Percentiles rank a stretch among this genome's conserved stretches.
Conservation (phyloP, 2,113 vertebrate species). For the Saccopteryx bilineata region DNA sequence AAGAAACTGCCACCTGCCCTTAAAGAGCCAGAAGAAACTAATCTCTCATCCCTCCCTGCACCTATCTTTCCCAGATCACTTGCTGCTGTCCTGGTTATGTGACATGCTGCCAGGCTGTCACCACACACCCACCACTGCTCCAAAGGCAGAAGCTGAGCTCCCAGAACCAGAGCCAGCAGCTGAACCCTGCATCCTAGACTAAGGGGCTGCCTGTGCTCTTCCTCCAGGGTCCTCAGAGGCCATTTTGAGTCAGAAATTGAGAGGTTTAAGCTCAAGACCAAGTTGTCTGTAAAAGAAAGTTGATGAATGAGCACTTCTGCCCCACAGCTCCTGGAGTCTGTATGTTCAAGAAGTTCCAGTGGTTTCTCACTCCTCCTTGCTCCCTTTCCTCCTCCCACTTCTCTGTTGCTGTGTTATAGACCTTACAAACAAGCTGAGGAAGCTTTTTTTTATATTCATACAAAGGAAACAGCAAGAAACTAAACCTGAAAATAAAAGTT, state of each 20-base stretch:
- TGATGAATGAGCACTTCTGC: neutral
- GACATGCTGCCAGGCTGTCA: neutral
- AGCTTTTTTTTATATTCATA: neutral
- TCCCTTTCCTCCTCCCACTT: neutral
- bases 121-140: neutral
- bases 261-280: neutral
- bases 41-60: neutral
- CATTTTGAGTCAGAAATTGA: neutral
- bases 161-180: neutral
- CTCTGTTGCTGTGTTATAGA: neutral
- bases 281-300: neutral
- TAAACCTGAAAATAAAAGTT: neutral
- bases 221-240: neutral
- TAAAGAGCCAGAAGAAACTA: neutral
- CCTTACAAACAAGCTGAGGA: neutral
- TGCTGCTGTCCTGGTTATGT: neutral
- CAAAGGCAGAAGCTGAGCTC: neutral
- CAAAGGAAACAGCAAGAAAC: neutral
- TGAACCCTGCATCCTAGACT: neutral
- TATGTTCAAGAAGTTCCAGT: neutral
- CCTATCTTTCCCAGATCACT: no score
- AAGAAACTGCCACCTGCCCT: neutral
- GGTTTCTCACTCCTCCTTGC: neutral
- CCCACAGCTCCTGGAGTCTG: neutral
- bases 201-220: neutral